These are phyloP conservation scores for Drosophila fungiperda DNA, from an alignment of 2,888 invertebrate species.

Conservation along the genomic window DNA sequence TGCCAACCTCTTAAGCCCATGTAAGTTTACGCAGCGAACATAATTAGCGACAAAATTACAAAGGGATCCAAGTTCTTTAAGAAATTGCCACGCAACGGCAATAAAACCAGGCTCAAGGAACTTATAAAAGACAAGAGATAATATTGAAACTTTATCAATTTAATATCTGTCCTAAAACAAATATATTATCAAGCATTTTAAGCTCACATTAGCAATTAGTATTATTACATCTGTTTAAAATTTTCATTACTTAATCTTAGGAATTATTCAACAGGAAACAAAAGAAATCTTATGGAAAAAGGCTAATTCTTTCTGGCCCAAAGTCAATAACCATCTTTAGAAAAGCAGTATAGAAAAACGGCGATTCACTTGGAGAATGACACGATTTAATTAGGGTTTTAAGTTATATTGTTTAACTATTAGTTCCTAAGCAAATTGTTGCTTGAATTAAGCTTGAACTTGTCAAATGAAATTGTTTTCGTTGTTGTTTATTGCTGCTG, in stretches of 20 bases:
- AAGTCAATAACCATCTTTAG: neutral
- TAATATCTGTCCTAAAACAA: neutral
- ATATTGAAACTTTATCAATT: neutral
- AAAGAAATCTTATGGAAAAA: neutral
- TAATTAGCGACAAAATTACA: slow-evolving; percentile 44
- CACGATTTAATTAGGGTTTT: slow-evolving; percentile 19
- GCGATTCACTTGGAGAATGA: slow-evolving; percentile 5
- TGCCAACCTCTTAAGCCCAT: slow-evolving; percentile 32
- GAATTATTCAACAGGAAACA: neutral
- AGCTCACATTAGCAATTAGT: neutral
- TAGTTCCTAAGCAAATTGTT: slow-evolving; percentile 12
- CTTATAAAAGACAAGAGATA: neutral
- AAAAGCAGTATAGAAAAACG: neutral
- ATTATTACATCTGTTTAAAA: neutral
- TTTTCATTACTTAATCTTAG: neutral
- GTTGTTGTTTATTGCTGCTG: slow-evolving; percentile 31
- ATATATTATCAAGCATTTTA: neutral
- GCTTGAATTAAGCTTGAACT: slow-evolving; percentile 37
- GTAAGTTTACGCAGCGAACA: slow-evolving; percentile 27
- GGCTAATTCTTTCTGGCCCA: neutral
- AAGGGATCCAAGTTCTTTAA: slow-evolving; percentile 15
- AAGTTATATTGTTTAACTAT: slow-evolving; percentile 30
- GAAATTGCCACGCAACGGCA: neutral
- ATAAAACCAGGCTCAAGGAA: slow-evolving; percentile 3
- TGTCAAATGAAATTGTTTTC: slow-evolving; percentile 46